Percentiles rank a stretch among this genome's conserved stretches.
Conservation (phyloP, 2,113 vertebrate genomes). For the Periophthalmus modestus region DNA sequence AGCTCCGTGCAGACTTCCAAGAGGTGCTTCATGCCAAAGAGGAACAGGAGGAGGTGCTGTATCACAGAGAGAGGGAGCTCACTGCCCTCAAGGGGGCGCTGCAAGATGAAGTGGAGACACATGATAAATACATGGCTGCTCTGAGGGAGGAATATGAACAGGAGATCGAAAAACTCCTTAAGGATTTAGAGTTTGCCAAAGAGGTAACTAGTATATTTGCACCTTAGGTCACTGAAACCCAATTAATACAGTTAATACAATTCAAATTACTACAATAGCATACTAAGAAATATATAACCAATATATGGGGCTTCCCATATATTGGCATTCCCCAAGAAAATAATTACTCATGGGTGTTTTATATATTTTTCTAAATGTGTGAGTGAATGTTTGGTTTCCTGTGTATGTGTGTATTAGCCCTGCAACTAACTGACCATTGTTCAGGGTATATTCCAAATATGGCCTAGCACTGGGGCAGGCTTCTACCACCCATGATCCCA, state of each 20-base stretch:
- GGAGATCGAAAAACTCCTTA: constrained; percentile 79
- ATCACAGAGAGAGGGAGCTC: constrained; percentile 85
- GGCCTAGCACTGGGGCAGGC: not conserved
- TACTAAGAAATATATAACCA: no score
- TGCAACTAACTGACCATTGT: no score
- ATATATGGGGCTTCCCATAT: no score
- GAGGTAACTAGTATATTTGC: constrained; percentile 72
- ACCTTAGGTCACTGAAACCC: not conserved
- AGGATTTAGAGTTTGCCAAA: constrained; percentile 78
- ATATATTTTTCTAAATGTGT: no score
- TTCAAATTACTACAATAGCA: no score
- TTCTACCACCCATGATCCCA: not conserved
- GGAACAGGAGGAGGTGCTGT: constrained; percentile 88
- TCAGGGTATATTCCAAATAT: not conserved
- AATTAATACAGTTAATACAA: not conserved
- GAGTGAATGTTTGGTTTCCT: no score
- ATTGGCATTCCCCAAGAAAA: no score
- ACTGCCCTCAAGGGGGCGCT: constrained; percentile 87
- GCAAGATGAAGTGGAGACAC: constrained; percentile 91
- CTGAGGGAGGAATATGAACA: constrained; percentile 85
- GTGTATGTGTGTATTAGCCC: not conserved
- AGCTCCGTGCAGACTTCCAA: constrained; percentile 83
- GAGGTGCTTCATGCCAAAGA: constrained; percentile 85
- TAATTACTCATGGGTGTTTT: no score
- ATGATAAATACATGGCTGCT: constrained; percentile 85